These are phyloP conservation scores for Chloroceryle amazona DNA, from an alignment of 2,797 vertebrate genomes.

Conservation along the genomic window DNA sequence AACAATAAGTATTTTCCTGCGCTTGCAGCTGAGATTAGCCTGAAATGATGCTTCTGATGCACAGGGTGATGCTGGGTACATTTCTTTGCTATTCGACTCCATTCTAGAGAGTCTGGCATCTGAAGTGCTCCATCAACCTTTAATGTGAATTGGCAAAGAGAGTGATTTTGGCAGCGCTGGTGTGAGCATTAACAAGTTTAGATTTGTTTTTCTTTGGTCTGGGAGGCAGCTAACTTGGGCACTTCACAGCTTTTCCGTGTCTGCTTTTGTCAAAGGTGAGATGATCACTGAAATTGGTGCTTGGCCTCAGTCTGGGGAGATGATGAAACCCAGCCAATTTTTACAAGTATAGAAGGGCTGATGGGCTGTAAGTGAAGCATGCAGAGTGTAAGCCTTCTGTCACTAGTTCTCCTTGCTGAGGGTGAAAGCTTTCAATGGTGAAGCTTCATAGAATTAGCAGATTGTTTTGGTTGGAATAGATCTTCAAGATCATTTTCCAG, in stretches of 20 bases:
- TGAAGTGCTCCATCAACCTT: neutral
- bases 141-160: neutral
- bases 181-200: neutral
- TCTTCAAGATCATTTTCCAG: no score
- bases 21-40: neutral
- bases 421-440: neutral
- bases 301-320: fast-evolving
- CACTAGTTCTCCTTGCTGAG: neutral
- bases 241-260: neutral
- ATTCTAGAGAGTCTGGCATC: neutral
- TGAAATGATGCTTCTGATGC: neutral
- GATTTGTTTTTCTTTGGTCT: neutral
- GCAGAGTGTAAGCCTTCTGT: neutral
- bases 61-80: neutral
- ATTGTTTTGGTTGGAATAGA: no score
- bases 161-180: neutral
- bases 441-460: neutral
- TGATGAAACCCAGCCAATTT: neutral
- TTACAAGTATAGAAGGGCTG: neutral
- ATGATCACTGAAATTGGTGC: neutral
- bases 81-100: neutral
- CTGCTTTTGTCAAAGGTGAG: neutral
- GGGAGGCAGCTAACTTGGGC: neutral
- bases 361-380: neutral
- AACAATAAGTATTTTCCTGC: neutral